Conservation (phyloP, 1,140 invertebrate genomes). For the Trichogramma pretiosum region DNA sequence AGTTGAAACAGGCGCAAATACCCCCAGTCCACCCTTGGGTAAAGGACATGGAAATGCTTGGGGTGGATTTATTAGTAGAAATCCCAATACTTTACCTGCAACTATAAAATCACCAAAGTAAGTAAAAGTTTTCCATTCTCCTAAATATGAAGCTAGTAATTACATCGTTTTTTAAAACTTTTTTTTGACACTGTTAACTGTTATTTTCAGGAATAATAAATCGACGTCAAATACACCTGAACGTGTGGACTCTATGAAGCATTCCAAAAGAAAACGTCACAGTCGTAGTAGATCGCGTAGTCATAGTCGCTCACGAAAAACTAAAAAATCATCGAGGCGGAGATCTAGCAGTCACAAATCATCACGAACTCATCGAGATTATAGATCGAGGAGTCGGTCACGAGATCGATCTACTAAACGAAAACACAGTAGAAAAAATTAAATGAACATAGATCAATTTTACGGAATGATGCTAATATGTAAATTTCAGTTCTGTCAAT, state of each 20-base stretch:
- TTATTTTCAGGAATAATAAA: constrained; percentile 37
- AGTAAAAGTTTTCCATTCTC: constrained; percentile 9
- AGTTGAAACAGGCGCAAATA: constrained; percentile 47
- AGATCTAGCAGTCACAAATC: constrained; percentile 46
- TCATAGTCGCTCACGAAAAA: constrained; percentile 42
- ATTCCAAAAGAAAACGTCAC: constrained; percentile 44
- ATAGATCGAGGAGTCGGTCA: constrained; percentile 48
- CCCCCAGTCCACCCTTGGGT: constrained; percentile 45
- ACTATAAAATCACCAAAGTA: constrained; percentile 42
- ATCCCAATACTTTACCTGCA: constrained; percentile 35
- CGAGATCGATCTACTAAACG: too few relatives aligned
- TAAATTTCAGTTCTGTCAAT: too few relatives aligned
- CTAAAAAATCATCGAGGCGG: constrained; percentile 39
- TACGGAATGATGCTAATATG: too few relatives aligned
- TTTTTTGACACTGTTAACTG: too few relatives aligned
- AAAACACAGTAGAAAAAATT: too few relatives aligned
- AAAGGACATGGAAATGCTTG: constrained; percentile 52
- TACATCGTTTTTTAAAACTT: too few relatives aligned
- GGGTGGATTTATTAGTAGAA: constrained; percentile 54
- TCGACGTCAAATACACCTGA: constrained; percentile 35
- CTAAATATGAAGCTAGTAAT: constrained; percentile 1
- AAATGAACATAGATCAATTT: too few relatives aligned
- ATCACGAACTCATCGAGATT: constrained; percentile 44
- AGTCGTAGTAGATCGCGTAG: constrained; percentile 48
- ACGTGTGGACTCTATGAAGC: constrained; percentile 35